A percentile compares a stretch with the other conserved stretches of the same genome.
Conservation (phyloP, 2,797 vertebrate genomes). For the Leuciscus waleckii region DNA sequence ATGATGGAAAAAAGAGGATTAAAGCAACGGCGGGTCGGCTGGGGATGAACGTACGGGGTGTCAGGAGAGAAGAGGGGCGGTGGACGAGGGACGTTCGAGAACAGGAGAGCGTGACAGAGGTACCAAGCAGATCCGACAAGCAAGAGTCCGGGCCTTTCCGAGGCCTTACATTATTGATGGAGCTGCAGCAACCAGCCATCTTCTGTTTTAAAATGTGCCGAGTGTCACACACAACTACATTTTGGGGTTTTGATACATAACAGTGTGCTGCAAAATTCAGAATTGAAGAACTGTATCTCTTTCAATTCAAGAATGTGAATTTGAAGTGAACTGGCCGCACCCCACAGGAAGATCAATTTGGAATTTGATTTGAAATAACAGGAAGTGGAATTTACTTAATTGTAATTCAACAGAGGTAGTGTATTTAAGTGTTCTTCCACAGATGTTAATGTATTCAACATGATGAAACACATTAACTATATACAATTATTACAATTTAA, state of each 20-base stretch:
- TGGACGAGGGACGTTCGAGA: slow-evolving; percentile 27
- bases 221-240: not conserved
- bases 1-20: slow-evolving; percentile 58
- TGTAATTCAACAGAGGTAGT: not conserved
- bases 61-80: not conserved
- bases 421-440: not conserved
- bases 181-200: slow-evolving; percentile 68
- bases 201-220: slow-evolving; percentile 63
- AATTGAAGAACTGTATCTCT: not conserved
- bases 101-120: slow-evolving; percentile 71
- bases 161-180: slow-evolving; percentile 79
- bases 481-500: not conserved
- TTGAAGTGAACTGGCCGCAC: not conserved
- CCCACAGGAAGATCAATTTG: not conserved
- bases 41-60: not conserved
- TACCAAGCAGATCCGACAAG: slow-evolving; percentile 67
- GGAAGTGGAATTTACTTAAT: not conserved
- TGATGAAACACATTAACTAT: not conserved
- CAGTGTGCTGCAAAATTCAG: not conserved
- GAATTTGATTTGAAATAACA: not conserved
- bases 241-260: not conserved
- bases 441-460: not conserved
- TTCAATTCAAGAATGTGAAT: not conserved
- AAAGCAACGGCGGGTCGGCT: slow-evolving; percentile 34
- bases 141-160: slow-evolving; percentile 70